Evolutionary conservation across 1,140 invertebrate genomes (phyloP), one percentile per base, ranked within the genome.

Genomic region (Drosophila miranda): DNA sequence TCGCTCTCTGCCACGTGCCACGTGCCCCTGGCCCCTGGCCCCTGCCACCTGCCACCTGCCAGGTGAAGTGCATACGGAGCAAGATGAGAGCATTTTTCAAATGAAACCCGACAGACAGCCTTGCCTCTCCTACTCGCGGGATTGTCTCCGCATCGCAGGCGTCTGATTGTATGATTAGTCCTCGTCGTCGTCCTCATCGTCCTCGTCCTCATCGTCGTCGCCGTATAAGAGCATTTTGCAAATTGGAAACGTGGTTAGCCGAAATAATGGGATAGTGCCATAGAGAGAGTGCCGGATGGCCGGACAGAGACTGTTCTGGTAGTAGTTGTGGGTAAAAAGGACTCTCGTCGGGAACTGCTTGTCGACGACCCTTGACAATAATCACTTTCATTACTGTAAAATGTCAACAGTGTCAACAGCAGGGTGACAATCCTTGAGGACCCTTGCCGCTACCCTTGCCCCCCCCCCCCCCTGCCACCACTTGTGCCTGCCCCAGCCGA

Each of bases 301-400:
- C 34, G 3, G 34, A 16, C 16, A 13, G 11, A 38, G 11, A 38
- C 11, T 13, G 11, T 38, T 13, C 8, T 38, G 13, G 34, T 13
- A 5, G 34, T 38, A 26, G 23, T 26, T 26, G 23, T 26, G 5
- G 11, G 34, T 0, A 16, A 11, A 5, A 13, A 38, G 34, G 34
- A 38, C 34, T 38, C 34, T 38, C 30, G 62, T 63, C 51, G 44
- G 23, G 45, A 53, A 48, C 48, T 69, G 43, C 56, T 44, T 61
- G 54, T 52, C 45, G 76, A 55, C 74, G 75, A 70, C 82, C 74
- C 82, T 78, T 82, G 82, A 86, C 82, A 75, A 75, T 86, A 87
- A 86, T 86, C 74, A 78, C 75, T 86, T 75, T 82, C 69, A 81
- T 78, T 76, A 75, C 81, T 64, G 66, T 67, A 68, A 71, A 87